Evolutionary conservation across 2,113 vertebrate species (phyloP).

Genomic region (Rhabdornis inornatus): DNA sequence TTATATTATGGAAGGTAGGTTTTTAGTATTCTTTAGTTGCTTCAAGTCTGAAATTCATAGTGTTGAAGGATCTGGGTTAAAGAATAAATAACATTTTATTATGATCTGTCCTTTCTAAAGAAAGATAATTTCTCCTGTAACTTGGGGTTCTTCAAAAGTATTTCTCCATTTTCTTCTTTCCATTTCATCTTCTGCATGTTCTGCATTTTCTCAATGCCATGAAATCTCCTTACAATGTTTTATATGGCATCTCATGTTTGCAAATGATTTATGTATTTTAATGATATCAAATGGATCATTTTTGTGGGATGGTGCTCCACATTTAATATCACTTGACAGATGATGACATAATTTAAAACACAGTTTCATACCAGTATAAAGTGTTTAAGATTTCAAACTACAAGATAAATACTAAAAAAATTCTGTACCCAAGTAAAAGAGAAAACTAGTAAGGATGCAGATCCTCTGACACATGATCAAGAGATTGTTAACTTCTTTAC

Average conservation of each 20-base stretch:
- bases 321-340: neutral
- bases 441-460: neutral
- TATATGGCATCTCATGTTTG: neutral
- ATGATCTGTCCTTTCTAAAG: neutral
- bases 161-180: neutral
- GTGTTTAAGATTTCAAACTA: neutral
- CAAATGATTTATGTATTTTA: neutral
- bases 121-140: neutral
- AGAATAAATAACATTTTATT: neutral
- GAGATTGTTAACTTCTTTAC: neutral
- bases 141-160: neutral
- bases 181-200: neutral
- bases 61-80: neutral
- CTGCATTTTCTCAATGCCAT: neutral
- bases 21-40: neutral
- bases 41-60: neutral
- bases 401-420: neutral
- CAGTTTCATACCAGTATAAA: neutral
- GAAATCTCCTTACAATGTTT: neutral
- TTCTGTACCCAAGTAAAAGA: neutral
- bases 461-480: neutral
- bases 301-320: neutral
- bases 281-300: neutral
- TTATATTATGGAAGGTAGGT: constrained; percentile 88
- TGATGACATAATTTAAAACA: neutral